phyloP scores from a whole-genome alignment of 1,140 invertebrate species.

The Druon quercuslanigerum region DNA sequence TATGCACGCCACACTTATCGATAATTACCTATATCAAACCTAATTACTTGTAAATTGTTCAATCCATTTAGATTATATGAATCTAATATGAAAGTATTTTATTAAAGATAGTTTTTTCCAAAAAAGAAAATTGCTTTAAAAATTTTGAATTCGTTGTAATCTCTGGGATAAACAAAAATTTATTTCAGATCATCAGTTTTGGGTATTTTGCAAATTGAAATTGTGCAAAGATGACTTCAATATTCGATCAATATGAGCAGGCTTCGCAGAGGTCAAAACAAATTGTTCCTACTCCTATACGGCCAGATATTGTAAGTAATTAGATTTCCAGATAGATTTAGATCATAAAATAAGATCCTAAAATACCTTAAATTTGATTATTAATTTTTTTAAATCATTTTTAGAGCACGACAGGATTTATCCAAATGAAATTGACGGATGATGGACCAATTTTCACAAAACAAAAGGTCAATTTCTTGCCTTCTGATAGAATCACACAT shows the following conservation, averaged over 20 bases:
- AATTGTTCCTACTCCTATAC: slow-evolving; percentile 64
- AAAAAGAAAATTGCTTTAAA: too few species aligned
- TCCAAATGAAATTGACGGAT: slow-evolving; percentile 82
- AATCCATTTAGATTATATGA: too few species aligned
- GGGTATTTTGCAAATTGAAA: neutral
- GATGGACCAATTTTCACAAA: slow-evolving; percentile 87
- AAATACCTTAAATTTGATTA: slow-evolving; percentile 15
- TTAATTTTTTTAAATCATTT: slow-evolving; percentile 41
- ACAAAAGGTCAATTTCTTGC: slow-evolving; percentile 86
- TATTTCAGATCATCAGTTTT: neutral
- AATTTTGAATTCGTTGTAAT: neutral
- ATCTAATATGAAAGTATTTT: too few species aligned
- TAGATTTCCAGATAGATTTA: neutral
- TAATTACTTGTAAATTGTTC: too few species aligned
- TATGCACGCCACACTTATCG: too few species aligned
- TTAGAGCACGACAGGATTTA: slow-evolving; percentile 79
- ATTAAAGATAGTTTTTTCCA: too few species aligned
- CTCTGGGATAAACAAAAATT: neutral
- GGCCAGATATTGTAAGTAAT: slow-evolving; percentile 72
- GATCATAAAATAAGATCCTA: neutral
- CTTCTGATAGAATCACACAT: slow-evolving; percentile 86
- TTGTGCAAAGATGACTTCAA: slow-evolving; percentile 80
- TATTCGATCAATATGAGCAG: slow-evolving; percentile 87
- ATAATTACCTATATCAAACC: too few species aligned
- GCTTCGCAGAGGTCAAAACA: slow-evolving; percentile 78